These are phyloP conservation scores for Agrochola lychnidis DNA, from an alignment of 2,888 invertebrate genomes.

Conservation along the genomic window DNA sequence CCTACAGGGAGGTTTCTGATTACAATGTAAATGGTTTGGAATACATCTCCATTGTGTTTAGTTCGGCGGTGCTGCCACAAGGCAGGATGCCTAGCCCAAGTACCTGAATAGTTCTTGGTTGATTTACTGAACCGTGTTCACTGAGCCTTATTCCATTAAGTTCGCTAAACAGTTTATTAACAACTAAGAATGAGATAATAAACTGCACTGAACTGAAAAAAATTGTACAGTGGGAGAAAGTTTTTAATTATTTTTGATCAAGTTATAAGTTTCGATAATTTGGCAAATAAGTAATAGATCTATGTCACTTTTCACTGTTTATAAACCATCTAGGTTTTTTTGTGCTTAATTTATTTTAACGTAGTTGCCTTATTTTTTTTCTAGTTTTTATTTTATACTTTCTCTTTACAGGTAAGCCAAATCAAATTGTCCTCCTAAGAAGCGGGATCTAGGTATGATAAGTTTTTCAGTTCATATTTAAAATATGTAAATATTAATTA, in stretches of 20 bases:
- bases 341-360: not conserved
- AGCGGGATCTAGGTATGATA: slow-evolving; percentile 23
- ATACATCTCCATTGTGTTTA: slow-evolving; percentile 30
- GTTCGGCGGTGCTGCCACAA: slow-evolving; percentile 5
- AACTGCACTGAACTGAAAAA: not conserved
- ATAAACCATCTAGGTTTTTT: not conserved
- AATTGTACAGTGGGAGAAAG: not conserved
- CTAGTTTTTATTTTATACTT: not conserved
- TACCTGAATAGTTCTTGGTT: slow-evolving; percentile 16
- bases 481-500: not conserved
- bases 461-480: not conserved
- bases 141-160: slow-evolving; percentile 7
- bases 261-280: not conserved
- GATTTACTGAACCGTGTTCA: slow-evolving; percentile 29
- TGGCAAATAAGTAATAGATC: not conserved
- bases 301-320: not conserved
- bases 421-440: not conserved
- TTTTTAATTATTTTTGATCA: not conserved
- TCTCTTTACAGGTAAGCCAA: slow-evolving; percentile 45
- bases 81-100: not conserved
- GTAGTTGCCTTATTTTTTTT: not conserved
- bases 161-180: slow-evolving; percentile 2
- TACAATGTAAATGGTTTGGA: slow-evolving; percentile 47
- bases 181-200: not conserved
- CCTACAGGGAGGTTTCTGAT: slow-evolving; percentile 3